phyloP scores from a whole-genome alignment of 2,888 invertebrate species.

The Tenthredo livida region DNA sequence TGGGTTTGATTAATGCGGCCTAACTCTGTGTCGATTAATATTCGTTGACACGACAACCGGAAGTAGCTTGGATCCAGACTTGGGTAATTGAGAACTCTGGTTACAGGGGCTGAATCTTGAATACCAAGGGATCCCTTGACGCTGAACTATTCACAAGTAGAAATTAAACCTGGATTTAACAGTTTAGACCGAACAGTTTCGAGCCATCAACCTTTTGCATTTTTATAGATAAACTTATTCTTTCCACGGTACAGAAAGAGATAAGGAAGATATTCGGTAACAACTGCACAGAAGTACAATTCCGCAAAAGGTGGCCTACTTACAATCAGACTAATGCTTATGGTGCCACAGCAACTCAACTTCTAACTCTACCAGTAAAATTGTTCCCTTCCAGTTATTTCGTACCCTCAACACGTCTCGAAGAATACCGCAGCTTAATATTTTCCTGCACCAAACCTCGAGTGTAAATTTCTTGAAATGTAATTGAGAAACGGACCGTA shows the following conservation, averaged over 20 bases:
- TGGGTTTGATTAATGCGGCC: not conserved
- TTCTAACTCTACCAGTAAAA: not conserved
- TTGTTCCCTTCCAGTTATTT: not conserved
- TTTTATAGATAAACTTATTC: not conserved
- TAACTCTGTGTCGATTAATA: not conserved
- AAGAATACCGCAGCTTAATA: not conserved
- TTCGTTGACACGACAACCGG: constrained; percentile 2
- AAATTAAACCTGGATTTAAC: not conserved
- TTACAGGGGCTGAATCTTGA: not conserved
- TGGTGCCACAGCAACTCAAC: not conserved
- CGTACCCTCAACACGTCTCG: not conserved
- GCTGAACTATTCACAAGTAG: not conserved
- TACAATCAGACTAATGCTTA: not conserved
- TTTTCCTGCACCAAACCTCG: not conserved
- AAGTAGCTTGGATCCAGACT: not conserved
- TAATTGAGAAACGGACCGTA: not conserved
- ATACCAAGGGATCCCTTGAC: not conserved
- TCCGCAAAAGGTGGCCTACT: constrained; percentile 1
- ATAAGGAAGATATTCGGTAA: not conserved
- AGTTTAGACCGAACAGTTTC: not conserved
- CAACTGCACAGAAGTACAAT: not conserved
- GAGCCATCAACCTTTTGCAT: too few relatives aligned
- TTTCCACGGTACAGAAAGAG: not conserved
- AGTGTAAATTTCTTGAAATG: not conserved
- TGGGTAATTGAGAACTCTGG: not conserved